A percentile compares a stretch with the other conserved stretches of the same genome.
These are phyloP conservation scores for Branchinecta sandiegonensis DNA, from an alignment of 2,888 invertebrate genomes.

Conservation along the genomic window DNA sequence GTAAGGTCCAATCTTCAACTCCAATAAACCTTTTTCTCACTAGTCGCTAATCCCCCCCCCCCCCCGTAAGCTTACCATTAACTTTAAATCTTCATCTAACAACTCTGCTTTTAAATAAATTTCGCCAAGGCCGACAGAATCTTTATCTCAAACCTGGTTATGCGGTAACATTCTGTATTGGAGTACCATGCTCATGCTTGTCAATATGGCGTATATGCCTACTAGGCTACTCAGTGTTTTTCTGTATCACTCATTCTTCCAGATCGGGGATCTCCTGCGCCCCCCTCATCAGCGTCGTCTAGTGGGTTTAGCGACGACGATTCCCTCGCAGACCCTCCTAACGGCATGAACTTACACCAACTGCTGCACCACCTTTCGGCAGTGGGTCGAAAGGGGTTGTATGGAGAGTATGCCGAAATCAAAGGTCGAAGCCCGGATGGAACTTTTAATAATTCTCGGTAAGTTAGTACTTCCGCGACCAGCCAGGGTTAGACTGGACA, in stretches of 20 bases:
- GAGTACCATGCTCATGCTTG: no score
- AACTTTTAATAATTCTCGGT: constrained; percentile 76
- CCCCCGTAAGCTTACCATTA: no score
- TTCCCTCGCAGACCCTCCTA: constrained; percentile 45
- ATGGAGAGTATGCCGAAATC: constrained; percentile 76
- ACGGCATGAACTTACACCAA: constrained; percentile 50
- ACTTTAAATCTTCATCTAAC: no score
- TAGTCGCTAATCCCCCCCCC: no score
- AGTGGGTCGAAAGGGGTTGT: constrained; percentile 62
- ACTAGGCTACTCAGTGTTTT: not conserved
- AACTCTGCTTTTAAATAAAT: no score
- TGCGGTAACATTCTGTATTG: no score
- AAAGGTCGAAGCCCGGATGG: constrained; percentile 67
- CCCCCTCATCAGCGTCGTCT: constrained; percentile 51
- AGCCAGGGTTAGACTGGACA: no score
- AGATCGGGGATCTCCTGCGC: constrained; percentile 31
- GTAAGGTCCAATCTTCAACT: no score
- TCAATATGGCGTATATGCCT: no score
- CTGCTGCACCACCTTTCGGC: constrained; percentile 59
- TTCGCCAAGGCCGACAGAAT: no score
- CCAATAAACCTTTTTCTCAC: no score
- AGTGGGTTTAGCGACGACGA: constrained; percentile 84
- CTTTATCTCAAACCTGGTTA: no score
- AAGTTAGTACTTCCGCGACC: constrained; percentile 30
- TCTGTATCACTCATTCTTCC: not conserved